Percentiles rank a stretch among this genome's conserved stretches.
These are phyloP conservation scores for Schizotus pectinicornis DNA, from an alignment of 2,888 invertebrate species.

Conservation along the genomic window DNA sequence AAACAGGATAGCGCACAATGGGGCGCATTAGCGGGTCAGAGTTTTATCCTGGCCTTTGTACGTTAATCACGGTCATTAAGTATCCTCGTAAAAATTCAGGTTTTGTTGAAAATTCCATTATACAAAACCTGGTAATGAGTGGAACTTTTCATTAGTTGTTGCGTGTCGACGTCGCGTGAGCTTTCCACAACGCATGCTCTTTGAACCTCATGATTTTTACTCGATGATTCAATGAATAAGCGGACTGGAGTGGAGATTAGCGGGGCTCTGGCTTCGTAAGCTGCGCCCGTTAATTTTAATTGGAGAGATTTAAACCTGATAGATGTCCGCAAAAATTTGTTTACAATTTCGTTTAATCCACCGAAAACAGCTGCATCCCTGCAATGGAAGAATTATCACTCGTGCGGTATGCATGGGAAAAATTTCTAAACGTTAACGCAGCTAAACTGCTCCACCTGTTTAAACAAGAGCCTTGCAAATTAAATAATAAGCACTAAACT, in stretches of 20 bases:
- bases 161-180: constrained; percentile 30
- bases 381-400: no score
- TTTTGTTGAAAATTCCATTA: constrained; percentile 32
- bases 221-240: constrained; percentile 6
- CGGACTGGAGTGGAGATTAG: not conserved
- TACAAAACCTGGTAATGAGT: constrained; percentile 28
- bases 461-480: no score
- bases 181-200: constrained; percentile 19
- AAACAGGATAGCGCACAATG: no score
- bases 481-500: no score
- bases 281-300: not conserved
- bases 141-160: constrained; percentile 30
- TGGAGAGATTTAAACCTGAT: not conserved
- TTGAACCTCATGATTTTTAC: constrained; percentile 10
- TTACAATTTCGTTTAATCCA: not conserved
- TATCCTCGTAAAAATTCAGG: constrained; percentile 13
- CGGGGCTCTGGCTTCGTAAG: not conserved
- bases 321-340: not conserved
- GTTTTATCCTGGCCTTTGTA: constrained; percentile 20
- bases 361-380: no score
- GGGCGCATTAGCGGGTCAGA: constrained; percentile 1
- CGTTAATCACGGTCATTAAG: constrained; percentile 24
- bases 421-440: no score
- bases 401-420: no score
- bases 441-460: no score